phyloP scores from a whole-genome alignment of 2,888 invertebrate species.

The Netelia melanura region DNA sequence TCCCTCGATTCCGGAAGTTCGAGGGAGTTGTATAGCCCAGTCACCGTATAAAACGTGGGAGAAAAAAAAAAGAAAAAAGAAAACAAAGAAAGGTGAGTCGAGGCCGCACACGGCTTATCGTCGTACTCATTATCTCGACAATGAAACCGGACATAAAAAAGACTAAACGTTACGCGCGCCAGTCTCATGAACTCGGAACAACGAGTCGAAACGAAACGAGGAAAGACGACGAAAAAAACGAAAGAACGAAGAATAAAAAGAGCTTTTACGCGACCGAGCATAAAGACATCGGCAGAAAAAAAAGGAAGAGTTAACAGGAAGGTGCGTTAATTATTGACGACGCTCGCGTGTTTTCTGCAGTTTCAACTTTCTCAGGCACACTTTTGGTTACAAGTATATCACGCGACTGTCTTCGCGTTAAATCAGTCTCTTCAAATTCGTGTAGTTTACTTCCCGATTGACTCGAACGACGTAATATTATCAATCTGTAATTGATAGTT shows the following conservation, averaged over 20 bases:
- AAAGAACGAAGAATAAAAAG: background rate
- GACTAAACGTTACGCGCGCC: conserved; percentile 48
- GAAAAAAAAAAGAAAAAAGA: conserved; percentile 15
- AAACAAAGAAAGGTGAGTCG: background rate
- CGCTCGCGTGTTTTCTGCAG: conserved; percentile 16
- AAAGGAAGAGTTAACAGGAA: background rate
- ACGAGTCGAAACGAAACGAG: conserved; percentile 8
- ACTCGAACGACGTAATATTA: background rate
- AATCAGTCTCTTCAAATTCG: background rate
- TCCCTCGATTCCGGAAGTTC: conserved; percentile 52
- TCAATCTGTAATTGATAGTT: background rate
- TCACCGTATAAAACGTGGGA: conserved; percentile 15
- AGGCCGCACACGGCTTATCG: conserved; percentile 59
- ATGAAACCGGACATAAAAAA: conserved; percentile 57
- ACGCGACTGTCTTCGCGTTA: background rate
- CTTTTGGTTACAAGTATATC: background rate
- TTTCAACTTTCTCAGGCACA: conserved; percentile 25
- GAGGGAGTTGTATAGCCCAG: conserved; percentile 31
- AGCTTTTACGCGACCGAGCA: too few relatives aligned
- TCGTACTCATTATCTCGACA: conserved; percentile 59
- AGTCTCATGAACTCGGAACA: conserved; percentile 44
- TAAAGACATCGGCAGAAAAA: background rate
- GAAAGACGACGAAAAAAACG: conserved; percentile 12
- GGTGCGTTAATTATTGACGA: conserved; percentile 6
- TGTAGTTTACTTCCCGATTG: background rate